Evolutionary conservation across 2,797 vertebrate genomes (phyloP).

Genomic region (Macrochelys suwanniensis): DNA sequence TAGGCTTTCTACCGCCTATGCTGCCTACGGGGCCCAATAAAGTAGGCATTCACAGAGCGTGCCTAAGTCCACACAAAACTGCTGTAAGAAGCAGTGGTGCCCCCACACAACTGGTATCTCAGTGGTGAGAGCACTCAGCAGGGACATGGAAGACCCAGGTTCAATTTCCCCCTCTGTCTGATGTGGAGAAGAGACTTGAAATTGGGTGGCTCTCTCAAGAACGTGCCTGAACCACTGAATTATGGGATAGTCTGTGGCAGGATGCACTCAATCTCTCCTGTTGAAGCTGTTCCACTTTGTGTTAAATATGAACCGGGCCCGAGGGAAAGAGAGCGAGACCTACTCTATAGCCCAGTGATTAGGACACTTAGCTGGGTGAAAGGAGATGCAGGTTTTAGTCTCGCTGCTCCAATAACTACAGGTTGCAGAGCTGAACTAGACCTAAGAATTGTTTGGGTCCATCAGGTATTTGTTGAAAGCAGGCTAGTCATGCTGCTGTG

Average conservation of each 20-base stretch:
- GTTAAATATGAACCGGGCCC: not conserved
- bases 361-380: not conserved
- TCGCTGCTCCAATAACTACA: not conserved
- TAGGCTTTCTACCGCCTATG: not conserved
- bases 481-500: not conserved
- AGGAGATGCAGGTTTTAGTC: not conserved
- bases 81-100: not conserved
- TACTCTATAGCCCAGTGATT: not conserved
- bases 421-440: not conserved
- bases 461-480: not conserved
- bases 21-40: not conserved
- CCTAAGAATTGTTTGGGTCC: not conserved
- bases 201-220: not conserved
- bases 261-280: not conserved
- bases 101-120: not conserved
- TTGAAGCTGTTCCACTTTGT: not conserved
- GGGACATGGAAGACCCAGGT: not conserved
- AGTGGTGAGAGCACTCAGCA: not conserved
- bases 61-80: not conserved
- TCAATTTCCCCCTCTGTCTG: not conserved
- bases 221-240: not conserved
- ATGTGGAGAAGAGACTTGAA: not conserved
- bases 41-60: not conserved
- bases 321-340: not conserved
- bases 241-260: not conserved